Evolutionary conservation across 2,113 vertebrate species (phyloP).

Genomic region (Pseudopodoces humilis): DNA sequence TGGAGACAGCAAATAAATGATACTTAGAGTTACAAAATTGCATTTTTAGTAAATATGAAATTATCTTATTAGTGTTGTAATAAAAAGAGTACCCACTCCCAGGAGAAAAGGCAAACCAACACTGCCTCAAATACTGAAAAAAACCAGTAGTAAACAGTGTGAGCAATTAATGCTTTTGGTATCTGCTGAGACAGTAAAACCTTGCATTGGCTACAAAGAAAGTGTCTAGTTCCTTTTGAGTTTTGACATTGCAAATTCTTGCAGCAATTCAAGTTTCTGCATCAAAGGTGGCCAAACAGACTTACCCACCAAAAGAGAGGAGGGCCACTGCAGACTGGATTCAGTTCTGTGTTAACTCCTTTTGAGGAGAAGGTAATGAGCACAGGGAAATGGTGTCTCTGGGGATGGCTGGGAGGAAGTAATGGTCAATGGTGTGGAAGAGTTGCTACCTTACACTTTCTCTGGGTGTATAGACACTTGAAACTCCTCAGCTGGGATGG

Average conservation of each 20-base stretch:
- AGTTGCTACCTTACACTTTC: not conserved
- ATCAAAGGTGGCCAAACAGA: not conserved
- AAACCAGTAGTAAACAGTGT: not conserved
- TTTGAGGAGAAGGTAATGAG: not conserved
- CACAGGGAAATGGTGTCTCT: not conserved
- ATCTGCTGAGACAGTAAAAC: slow-evolving; percentile 33
- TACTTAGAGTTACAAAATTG: slow-evolving; percentile 29
- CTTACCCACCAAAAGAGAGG: not conserved
- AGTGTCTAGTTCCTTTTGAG: not conserved
- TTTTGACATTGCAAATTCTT: not conserved
- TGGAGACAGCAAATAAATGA: slow-evolving; percentile 49
- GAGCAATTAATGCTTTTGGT: slow-evolving; percentile 28
- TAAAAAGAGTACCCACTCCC: slow-evolving; percentile 28
- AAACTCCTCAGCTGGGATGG: not conserved
- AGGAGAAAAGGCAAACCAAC: slow-evolving; percentile 36
- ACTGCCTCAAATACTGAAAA: slow-evolving; percentile 45
- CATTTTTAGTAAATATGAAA: slow-evolving; percentile 56
- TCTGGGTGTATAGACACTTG: not conserved
- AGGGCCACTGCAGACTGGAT: not conserved
- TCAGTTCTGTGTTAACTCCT: not conserved
- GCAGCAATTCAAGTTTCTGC: not conserved
- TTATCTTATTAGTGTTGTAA: slow-evolving; percentile 57
- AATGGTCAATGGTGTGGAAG: not conserved
- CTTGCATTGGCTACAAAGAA: not conserved
- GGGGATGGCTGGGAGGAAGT: not conserved